Conservation (phyloP, 2,888 invertebrate species). For the Sinopyrophorus schimmeli region DNA sequence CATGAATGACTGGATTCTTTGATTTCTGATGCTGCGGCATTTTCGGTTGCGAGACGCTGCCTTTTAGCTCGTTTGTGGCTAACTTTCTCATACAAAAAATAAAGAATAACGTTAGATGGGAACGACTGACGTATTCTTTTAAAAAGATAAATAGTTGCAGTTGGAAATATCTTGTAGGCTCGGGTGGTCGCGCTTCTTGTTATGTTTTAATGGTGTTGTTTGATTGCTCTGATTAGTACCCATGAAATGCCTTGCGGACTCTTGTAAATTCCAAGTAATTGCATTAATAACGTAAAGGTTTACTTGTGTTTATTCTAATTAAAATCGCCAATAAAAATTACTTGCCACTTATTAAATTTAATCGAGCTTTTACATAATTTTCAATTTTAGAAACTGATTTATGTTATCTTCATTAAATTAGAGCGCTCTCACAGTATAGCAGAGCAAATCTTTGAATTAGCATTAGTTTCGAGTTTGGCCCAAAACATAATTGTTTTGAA, state of each 20-base stretch:
- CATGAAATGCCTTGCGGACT: constrained; percentile 15
- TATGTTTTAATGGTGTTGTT: constrained; percentile 29
- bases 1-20: constrained; percentile 52
- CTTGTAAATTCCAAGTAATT: constrained; percentile 17
- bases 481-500: too few relatives aligned
- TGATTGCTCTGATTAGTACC: constrained; percentile 25
- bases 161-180: constrained; percentile 25
- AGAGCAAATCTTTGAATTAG: too few relatives aligned
- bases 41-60: constrained; percentile 37
- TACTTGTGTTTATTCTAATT: background rate
- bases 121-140: constrained; percentile 15
- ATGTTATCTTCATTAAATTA: too few relatives aligned
- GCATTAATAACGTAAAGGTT: constrained; percentile 4
- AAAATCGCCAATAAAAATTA: background rate
- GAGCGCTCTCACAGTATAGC: too few relatives aligned
- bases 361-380: too few relatives aligned
- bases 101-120: constrained; percentile 14
- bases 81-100: constrained; percentile 4
- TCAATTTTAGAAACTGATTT: too few relatives aligned
- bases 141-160: constrained; percentile 24
- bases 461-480: too few relatives aligned
- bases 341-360: too few relatives aligned
- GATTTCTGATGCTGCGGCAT: constrained; percentile 49
- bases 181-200: constrained; percentile 28
- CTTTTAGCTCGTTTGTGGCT: constrained; percentile 21